Evolutionary conservation across 2,113 vertebrate species (phyloP), one percentile per base, ranked within the genome.

Genomic region (Oryzias woworae): DNA sequence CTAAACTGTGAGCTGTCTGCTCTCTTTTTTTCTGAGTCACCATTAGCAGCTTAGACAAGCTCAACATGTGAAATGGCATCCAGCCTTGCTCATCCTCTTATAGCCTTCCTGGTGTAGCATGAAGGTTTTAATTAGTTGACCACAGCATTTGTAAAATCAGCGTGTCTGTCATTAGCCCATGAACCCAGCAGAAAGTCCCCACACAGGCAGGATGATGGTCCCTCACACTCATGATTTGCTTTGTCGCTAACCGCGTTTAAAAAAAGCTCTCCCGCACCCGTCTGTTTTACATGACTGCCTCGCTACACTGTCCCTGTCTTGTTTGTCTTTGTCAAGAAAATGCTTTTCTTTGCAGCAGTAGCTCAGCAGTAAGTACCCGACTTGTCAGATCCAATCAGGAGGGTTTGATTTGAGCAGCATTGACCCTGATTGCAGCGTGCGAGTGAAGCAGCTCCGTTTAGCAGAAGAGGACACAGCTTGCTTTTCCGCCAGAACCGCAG

Each of bases 121-220:
- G 42, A 71, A 51, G 57, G 28, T 65, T 81, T 86, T 87, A 86
- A 91, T 81, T 85, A 83, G 85, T 71, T 79, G 78, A 81, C 76
- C 71, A 53, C 55, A 53, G 47, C 69, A 57, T 46, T 73, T 64
- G 43, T 46, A 64, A 63, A 61, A 84, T 84, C 76, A 75, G 54
- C 20, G 56, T 4, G 42, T 53, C 58, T 66, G 62, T 76, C 56
- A 83, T 80, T 73, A 76, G 61, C 68, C 46, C 46, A 46, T 52
- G 43, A 71, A 48, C 43, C 42, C 36, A 66, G 50, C 61, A 47
- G 41, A 53, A 24, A 45, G 41, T 26, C 51, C 26, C 23, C 5
- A 8, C 55, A 56, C 46, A 54, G 18, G n/a, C 44, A 43, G 48
- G 26, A 57, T 36, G 58, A 75, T 61, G 55, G 66, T 54, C 58